These are phyloP conservation scores for Naja naja DNA, from an alignment of 2,113 vertebrate genomes.

Conservation along the genomic window DNA sequence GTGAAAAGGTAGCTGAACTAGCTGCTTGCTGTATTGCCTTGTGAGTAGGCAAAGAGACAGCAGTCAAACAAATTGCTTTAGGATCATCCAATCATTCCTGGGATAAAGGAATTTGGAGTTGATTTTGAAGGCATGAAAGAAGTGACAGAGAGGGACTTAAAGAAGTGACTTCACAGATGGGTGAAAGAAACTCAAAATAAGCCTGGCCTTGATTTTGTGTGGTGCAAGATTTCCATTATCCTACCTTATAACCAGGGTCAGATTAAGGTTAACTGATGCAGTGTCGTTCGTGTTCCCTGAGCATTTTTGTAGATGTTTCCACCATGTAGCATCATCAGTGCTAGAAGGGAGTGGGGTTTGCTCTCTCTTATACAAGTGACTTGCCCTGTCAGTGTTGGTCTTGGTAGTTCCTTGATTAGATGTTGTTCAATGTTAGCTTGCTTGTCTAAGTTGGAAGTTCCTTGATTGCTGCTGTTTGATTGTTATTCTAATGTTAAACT, in stretches of 20 bases:
- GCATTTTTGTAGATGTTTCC: not conserved
- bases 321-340: not conserved
- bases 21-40: not conserved
- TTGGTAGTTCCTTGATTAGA: not conserved
- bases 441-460: not conserved
- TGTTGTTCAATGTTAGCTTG: not conserved
- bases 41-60: not conserved
- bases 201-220: not conserved
- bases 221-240: not conserved
- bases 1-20: not conserved
- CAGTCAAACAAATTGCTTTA: not conserved
- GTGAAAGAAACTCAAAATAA: not conserved
- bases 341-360: not conserved
- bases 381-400: not conserved
- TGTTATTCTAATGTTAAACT: not conserved
- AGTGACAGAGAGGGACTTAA: not conserved
- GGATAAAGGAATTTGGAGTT: not conserved
- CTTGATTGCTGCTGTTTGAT: not conserved
- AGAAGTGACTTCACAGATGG: not conserved
- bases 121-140: not conserved
- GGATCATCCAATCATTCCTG: not conserved
- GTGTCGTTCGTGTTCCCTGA: not conserved
- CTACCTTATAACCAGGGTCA: not conserved
- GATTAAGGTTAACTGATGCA: not conserved
- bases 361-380: not conserved